Evolutionary conservation across 1,140 invertebrate genomes (phyloP).

Genomic region (Geopemphigus sp.): DNA sequence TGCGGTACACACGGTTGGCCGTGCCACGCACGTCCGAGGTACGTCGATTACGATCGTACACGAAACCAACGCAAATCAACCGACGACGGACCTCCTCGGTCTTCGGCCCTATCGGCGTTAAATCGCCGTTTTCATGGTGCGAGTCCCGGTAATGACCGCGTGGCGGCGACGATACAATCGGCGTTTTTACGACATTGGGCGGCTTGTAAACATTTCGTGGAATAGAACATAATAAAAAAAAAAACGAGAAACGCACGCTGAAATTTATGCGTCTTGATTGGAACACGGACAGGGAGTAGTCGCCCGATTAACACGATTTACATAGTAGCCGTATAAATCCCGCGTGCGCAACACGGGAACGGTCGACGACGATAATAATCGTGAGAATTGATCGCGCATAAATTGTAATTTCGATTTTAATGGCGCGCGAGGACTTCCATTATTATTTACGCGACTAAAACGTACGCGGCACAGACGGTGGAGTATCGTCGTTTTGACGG

Average conservation of each 20-base stretch:
- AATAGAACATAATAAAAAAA: conserved; percentile 11
- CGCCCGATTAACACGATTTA: conserved; percentile 41
- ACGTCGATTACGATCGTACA: too few species aligned
- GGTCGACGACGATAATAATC: conserved; percentile 29
- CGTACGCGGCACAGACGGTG: not conserved
- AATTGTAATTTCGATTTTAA: conserved; percentile 44
- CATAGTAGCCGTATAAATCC: conserved; percentile 13
- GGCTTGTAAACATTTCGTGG: conserved; percentile 41
- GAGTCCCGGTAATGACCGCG: conserved; percentile 14
- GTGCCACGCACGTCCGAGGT: not conserved
- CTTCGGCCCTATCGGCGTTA: conserved; percentile 14
- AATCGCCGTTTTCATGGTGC: conserved; percentile 20
- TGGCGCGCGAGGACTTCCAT: conserved; percentile 11
- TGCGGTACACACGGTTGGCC: too few species aligned
- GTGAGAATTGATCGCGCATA: conserved; percentile 41
- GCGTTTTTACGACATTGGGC: conserved; percentile 37
- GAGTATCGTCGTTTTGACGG: not conserved
- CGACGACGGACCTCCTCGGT: not conserved
- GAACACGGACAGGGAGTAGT: conserved; percentile 40
- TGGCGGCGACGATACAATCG: conserved; percentile 24
- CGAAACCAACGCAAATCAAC: not conserved
- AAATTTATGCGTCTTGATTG: conserved; percentile 44
- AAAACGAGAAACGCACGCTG: conserved; percentile 1
- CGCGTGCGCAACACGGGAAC: not conserved
- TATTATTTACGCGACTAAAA: not conserved